Evolutionary conservation across 2,888 invertebrate species (phyloP), one percentile per base, ranked within the genome.

Genomic region (Cacoxenus indagator): DNA sequence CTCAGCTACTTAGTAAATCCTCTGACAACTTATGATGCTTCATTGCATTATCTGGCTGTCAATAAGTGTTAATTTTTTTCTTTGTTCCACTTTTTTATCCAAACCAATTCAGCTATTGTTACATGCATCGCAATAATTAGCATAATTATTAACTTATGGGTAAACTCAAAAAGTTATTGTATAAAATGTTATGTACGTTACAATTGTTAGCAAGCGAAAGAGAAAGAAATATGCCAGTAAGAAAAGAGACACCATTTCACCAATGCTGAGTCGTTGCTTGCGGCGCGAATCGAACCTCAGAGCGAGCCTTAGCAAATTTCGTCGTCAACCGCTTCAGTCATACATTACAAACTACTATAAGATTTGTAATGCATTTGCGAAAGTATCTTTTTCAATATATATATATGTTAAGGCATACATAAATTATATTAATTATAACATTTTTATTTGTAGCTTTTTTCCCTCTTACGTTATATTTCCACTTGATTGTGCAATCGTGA

Each of bases 371-470:
- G 54, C 22, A 11, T 54, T 24, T 37, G 37, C 37, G 37, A 37
- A 37, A 11, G 8, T 37, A 37, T 37, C 8, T 37, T 37, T 37
- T 37, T 37, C 37, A 37, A 37, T 37, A 37, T 54, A 54, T 24
- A 37, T 37, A 37, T 54, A 54, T 24, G 26, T 54, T 22, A 54
- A 54, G 54, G 54, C 54, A 54, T 54, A 54, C 26, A 24, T 8
- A 22, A 54, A 54, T 54, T 54, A 22, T 26, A 54, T 59, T 59
- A 59, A 59, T 59, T 59, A 29, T 59, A 59, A 59, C 14, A 26
- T 59, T n/a, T 31, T 27, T 57, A 26, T 51, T 55, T n/a, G 14
- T 29, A 19, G 27, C 17, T 59, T 59, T 26, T 57, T 17, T 51
- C 51, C n/a, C 51, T 14, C 55, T 24, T 11, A 8, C 14, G 51